Conservation (phyloP, 2,888 invertebrate species). For the Harpagoxenus sublaevis region DNA sequence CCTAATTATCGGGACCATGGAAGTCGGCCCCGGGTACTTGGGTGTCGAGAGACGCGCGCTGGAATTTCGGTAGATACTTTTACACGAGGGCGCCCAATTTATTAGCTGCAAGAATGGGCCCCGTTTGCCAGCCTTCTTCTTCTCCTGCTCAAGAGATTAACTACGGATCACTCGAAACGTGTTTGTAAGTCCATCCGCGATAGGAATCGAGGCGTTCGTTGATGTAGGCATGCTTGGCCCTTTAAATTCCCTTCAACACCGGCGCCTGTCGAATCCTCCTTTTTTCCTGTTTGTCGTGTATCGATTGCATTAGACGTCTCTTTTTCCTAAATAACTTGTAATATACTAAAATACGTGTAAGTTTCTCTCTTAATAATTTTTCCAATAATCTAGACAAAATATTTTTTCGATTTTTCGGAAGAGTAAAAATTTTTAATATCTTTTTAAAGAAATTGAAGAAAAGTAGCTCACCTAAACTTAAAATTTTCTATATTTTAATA, state of each 20-base stretch:
- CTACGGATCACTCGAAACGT: conserved; percentile 40
- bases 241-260: conserved; percentile 41
- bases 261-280: conserved; percentile 1
- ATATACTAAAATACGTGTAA: background rate
- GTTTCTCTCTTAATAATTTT: background rate
- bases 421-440: background rate
- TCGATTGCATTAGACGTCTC: background rate
- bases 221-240: conserved; percentile 39
- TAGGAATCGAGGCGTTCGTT: conserved; percentile 40
- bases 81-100: conserved; percentile 45
- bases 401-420: background rate
- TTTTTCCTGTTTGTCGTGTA: background rate
- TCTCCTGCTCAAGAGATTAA: conserved; percentile 45
- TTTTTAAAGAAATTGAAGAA: background rate
- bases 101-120: conserved; percentile 51
- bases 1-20: conserved; percentile 69
- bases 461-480: background rate
- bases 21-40: conserved; percentile 14
- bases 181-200: conserved; percentile 56
- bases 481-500: background rate
- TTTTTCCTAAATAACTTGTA: background rate
- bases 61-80: conserved; percentile 56
- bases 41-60: conserved; percentile 26
- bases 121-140: conserved; percentile 27
- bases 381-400: background rate